phyloP scores from a whole-genome alignment of 2,888 invertebrate genomes.

The Epistrophe eligans region DNA sequence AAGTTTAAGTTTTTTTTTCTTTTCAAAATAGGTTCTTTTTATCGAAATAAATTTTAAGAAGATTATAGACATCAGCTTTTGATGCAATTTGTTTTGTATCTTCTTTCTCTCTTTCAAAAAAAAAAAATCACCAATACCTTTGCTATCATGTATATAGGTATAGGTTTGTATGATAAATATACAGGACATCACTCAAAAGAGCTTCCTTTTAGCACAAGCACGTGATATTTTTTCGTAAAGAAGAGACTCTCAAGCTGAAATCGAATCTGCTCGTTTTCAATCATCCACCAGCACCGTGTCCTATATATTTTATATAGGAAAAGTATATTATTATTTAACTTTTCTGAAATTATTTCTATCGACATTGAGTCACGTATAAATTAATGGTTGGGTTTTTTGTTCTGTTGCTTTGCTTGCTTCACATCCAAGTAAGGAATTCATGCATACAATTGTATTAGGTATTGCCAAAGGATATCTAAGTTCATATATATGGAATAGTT shows the following conservation, averaged over 20 bases:
- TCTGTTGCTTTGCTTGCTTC: not conserved
- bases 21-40: constrained; percentile 4
- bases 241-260: constrained; percentile 15
- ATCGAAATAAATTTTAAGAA: constrained; percentile 22
- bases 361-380: constrained; percentile 55
- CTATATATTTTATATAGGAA: not conserved
- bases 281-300: constrained; percentile 20
- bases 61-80: constrained; percentile 29
- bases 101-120: not conserved
- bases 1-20: not conserved
- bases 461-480: constrained; percentile 28
- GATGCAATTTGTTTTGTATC: constrained; percentile 25
- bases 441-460: constrained; percentile 49
- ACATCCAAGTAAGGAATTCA: constrained; percentile 2
- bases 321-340: constrained; percentile 48
- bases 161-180: constrained; percentile 1
- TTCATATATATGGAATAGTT: constrained; percentile 6
- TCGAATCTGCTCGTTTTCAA: constrained; percentile 55
- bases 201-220: constrained; percentile 20
- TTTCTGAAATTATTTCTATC: constrained; percentile 40
- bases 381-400: constrained; percentile 14
- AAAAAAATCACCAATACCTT: constrained; percentile 3
- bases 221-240: constrained; percentile 42
- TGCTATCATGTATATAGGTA: not conserved
- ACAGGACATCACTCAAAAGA: constrained; percentile 18